Conservation (phyloP, 2,113 vertebrate species). For the Labeo catla region DNA sequence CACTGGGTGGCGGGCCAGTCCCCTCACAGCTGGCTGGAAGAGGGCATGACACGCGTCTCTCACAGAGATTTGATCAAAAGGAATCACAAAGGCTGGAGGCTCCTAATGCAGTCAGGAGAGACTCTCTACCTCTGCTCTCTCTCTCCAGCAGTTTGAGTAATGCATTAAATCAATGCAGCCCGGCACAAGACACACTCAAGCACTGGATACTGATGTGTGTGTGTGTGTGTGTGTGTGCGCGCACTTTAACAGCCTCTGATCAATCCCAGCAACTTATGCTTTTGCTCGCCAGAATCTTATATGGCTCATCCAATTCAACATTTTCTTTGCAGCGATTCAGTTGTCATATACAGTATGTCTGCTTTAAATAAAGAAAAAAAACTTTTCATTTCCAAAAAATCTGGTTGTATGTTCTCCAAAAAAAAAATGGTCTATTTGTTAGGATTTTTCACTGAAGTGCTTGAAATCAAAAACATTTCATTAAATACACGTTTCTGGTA, state of each 20-base stretch:
- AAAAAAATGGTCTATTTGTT: neutral
- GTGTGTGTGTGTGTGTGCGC: conserved; percentile 37
- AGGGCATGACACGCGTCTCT: conserved; percentile 94
- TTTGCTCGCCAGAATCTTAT: conserved; percentile 75
- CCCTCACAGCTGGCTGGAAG: conserved; percentile 87
- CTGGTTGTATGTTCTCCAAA: neutral
- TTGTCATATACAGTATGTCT: neutral
- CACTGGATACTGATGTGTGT: conserved; percentile 37
- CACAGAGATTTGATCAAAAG: conserved; percentile 96
- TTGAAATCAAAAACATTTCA: neutral
- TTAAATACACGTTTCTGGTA: neutral
- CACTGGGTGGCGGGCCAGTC: conserved; percentile 49
- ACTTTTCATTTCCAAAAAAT: neutral
- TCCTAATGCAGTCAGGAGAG: conserved; percentile 84
- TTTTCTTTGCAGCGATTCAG: conserved; percentile 32
- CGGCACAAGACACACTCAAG: conserved; percentile 66
- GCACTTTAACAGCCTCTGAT: conserved; percentile 74
- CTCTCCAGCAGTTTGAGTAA: conserved; percentile 79
- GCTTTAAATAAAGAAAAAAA: neutral
- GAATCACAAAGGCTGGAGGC: conserved; percentile 85
- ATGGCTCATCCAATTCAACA: conserved; percentile 55
- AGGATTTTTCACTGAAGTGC: neutral
- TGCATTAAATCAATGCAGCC: conserved; percentile 87
- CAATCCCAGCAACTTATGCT: conserved; percentile 76
- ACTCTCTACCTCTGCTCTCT: conserved; percentile 71